A percentile compares a stretch with the other conserved stretches of the same genome.
These are phyloP conservation scores for Callochromis pleurospilus DNA, from an alignment of 2,113 vertebrate species.

Conservation along the genomic window DNA sequence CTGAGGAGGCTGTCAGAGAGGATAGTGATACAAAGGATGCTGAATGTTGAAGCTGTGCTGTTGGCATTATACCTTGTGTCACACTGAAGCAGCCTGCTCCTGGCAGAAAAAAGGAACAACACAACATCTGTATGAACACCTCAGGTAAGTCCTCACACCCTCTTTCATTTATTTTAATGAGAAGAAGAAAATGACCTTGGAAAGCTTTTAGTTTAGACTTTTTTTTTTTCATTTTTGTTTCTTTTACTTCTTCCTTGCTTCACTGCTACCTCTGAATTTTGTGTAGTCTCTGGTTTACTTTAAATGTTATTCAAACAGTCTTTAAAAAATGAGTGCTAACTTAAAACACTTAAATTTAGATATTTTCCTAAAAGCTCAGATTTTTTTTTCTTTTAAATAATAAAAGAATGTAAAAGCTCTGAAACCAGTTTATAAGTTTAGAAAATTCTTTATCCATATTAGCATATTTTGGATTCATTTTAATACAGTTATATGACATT, in stretches of 20 bases:
- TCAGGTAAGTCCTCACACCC: conserved; percentile 17
- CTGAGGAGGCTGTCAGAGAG: conserved; percentile 24
- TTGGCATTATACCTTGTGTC: neutral
- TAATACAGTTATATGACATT: neutral
- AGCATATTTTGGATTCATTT: neutral
- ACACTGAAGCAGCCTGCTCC: neutral
- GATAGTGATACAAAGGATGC: neutral
- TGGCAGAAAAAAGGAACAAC: neutral
- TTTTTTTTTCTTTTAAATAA: neutral
- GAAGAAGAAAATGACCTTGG: neutral
- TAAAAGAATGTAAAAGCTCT: neutral
- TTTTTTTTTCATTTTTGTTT: neutral
- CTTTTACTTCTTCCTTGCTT: neutral
- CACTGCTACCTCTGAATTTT: neutral
- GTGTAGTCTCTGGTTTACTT: neutral
- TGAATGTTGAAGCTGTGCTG: conserved; percentile 34
- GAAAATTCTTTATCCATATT: neutral
- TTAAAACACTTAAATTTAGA: neutral
- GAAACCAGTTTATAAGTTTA: neutral
- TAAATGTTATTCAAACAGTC: neutral
- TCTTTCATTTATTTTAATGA: neutral
- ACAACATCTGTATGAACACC: neutral
- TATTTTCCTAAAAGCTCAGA: neutral
- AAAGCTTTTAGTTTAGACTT: neutral
- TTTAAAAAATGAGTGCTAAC: neutral